Base-by-base conservation (phyloP, 2,113 vertebrate genomes). In the Nothobranchius furzeri region DNA sequence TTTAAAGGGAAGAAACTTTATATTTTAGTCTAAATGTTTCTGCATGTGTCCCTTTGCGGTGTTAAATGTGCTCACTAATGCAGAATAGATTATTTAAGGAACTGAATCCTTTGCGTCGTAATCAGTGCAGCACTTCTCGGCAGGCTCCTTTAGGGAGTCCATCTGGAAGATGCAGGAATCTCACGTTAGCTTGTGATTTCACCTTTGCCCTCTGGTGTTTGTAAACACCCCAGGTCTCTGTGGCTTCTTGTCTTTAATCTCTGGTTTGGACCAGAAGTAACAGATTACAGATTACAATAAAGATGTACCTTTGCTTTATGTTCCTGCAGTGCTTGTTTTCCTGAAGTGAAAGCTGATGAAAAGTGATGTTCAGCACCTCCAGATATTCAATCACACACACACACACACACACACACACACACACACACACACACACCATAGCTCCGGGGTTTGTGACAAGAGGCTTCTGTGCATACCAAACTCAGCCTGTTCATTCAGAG, bases 381-480 rank as follows among this genome's bases (percentile, higher is more conserved):
- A 64, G 54, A 49, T 76, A 68, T 67, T 74, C 75, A 45, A 55
- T 60, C 20, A 65, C 60, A 75, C 64, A 64, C 70, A 67, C 43
- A 43, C 37, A 2, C 78, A 2, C 76, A 47, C 45, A 24, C 17
- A 53, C 54, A 47, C 35, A 74, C 20, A 70, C 56, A 50, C 70
- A 54, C 59, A 20, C 20, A 20, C 20, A 20, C 20, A 20, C 20
- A 20, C 20, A 60, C 60, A 53, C 69, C 66, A 60, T 73, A 14
- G 77, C 72, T 61, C n/a, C n/a, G 0, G 76, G 82, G 76, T 70
- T 79, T 76, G 84, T 78, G 20, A n/a, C 56, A 82, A 76, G 76
- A 72, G 78, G 43, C 77, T 73, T 86, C 68, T 85, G 71, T 74
- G 79, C 85, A 85, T 80, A 79, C 78, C 82, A 68, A 84, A 78